Evolutionary conservation across 2,888 invertebrate genomes (phyloP).

Genomic region (Euproctis similis): DNA sequence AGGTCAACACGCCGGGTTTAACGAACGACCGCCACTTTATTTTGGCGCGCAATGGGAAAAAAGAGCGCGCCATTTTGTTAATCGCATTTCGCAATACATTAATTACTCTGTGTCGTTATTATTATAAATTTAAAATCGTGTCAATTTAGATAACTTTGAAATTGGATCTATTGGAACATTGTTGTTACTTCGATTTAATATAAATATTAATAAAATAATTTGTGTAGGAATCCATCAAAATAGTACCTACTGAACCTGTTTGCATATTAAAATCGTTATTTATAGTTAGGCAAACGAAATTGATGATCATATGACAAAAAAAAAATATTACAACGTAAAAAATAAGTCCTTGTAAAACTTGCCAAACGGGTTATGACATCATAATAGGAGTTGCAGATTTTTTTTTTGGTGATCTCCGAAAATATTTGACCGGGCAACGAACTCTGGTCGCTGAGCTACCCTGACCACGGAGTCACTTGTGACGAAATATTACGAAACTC

Average conservation of each 20-base stretch:
- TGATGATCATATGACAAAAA: constrained; percentile 17
- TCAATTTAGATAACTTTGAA: no score
- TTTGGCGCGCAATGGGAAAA: constrained; percentile 57
- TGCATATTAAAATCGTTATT: constrained; percentile 8
- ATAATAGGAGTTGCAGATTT: constrained; percentile 60
- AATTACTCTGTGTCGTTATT: no score
- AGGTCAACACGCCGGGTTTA: constrained; percentile 48
- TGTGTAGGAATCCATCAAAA: constrained; percentile 5
- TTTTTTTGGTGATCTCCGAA: constrained; percentile 46
- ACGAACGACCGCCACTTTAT: constrained; percentile 69
- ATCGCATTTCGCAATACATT: constrained; percentile 30
- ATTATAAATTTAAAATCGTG: no score
- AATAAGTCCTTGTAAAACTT: constrained; percentile 35
- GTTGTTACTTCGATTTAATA: no score
- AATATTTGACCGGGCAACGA: constrained; percentile 65
- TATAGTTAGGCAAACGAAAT: constrained; percentile 19
- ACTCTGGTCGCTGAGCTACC: constrained; percentile 45
- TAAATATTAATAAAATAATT: no score
- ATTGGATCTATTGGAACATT: no score
- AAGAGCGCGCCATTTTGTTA: constrained; percentile 45
- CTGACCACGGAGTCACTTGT: constrained; percentile 40
- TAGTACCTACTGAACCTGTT: constrained; percentile 13
- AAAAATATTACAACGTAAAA: constrained; percentile 26
- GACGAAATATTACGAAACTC: constrained; percentile 48
- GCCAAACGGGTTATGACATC: constrained; percentile 45